These are phyloP conservation scores for Geococcyx californianus DNA, from an alignment of 2,113 vertebrate genomes.

Conservation along the genomic window DNA sequence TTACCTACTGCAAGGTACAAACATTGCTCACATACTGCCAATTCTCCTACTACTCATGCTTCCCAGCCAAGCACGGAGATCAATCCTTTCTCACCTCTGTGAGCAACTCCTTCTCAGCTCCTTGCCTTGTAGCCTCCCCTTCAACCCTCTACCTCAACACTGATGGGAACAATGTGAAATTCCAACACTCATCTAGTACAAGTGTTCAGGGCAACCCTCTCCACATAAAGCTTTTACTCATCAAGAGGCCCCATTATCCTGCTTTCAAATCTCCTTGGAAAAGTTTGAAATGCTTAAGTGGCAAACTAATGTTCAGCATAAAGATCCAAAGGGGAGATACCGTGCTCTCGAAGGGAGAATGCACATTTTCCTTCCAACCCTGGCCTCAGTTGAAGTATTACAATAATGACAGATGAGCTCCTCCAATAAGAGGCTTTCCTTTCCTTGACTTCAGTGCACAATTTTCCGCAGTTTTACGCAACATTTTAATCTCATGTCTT, in stretches of 20 bases:
- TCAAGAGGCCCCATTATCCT: background rate
- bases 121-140: background rate
- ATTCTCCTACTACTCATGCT: background rate
- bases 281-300: constrained; percentile 27
- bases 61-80: background rate
- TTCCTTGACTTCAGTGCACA: constrained; percentile 44
- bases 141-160: background rate
- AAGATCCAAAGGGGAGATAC: constrained; percentile 40
- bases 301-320: constrained; percentile 25
- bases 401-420: constrained; percentile 63
- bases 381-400: constrained; percentile 39
- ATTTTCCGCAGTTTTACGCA: constrained; percentile 57
- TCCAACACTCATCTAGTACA: background rate
- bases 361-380: constrained; percentile 29
- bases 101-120: background rate
- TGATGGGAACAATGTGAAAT: background rate
- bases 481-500: constrained; percentile 52
- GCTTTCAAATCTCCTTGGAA: constrained; percentile 16
- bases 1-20: background rate
- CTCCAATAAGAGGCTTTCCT: constrained; percentile 62
- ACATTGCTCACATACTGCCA: background rate
- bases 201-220: background rate
- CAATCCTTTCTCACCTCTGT: background rate
- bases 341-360: background rate
- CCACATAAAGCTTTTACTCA: background rate